Conservation (phyloP, 2,113 vertebrate genomes). For the Antechinus flavipes region DNA sequence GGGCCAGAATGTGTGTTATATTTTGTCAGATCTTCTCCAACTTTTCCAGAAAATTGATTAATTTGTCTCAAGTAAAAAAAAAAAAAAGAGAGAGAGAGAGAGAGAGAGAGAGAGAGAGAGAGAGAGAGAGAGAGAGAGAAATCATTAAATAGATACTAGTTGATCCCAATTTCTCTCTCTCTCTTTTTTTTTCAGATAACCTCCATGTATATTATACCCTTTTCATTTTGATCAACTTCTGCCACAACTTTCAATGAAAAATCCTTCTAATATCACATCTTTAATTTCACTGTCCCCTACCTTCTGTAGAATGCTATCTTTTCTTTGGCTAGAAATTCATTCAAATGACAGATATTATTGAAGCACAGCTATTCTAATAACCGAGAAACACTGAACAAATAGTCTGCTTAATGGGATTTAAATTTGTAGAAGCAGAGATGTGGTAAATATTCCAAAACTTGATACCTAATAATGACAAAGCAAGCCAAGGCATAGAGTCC, state of each 20-base stretch:
- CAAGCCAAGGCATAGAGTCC: neutral
- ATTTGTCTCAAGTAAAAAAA: neutral
- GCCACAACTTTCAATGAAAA: neutral
- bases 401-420: neutral
- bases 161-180: neutral
- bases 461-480: constrained; percentile 34
- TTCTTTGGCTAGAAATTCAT: neutral
- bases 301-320: neutral
- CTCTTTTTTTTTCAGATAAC: neutral
- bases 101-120: neutral
- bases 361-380: constrained; percentile 1
- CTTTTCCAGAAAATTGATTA: constrained; percentile 7
- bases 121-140: neutral
- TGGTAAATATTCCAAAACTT: constrained; percentile 30
- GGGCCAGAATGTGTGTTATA: neutral
- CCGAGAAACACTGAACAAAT: constrained; percentile 44
- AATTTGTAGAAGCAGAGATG: constrained; percentile 10
- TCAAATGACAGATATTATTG: neutral
- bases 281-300: neutral
- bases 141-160: neutral
- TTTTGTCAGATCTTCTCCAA: neutral
- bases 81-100: neutral
- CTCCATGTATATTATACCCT: neutral
- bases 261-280: neutral
- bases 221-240: neutral